Base-by-base conservation (phyloP, 2,797 vertebrate genomes). In the Gila robusta region DNA sequence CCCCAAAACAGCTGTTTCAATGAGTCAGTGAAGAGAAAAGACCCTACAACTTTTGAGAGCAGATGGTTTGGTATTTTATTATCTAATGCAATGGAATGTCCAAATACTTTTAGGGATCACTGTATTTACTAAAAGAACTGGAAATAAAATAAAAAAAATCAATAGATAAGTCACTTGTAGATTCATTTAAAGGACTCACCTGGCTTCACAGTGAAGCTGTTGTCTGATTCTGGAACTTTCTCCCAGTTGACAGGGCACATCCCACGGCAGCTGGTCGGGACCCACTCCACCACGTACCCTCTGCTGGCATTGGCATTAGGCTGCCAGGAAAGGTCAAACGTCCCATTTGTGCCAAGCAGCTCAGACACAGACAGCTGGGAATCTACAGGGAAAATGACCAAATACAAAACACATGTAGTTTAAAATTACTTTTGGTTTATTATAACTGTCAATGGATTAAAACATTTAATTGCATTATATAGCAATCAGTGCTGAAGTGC, bases 251-350 rank as follows among this genome's bases (percentile, higher is more conserved):
- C 90, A 2, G 83, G 4, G 71, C 94, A 95, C 89, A 92, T 28
- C 17, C 4, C 35, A 8, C 7, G 23, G 78, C 94, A 95, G 52
- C 74, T 82, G 10, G 91, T 83, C 54, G 93, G 86, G 23, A 86
- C 47, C 96, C 95, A 96, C 84, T 95, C 92, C 10, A 96, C 89
- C 80, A 95, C 90, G 69, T 94, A 95, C 79, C 92, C 93, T 74
- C 90, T 90, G 67, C 92, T 94, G 37, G 82, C 81, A 19, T 91
- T 94, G 79, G 66, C 52, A 70, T 88, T 35, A 3, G 85, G 82
- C 81, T 89, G 88, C 96, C 95, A 96, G 87, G 79, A 91, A 44
- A 96, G 81, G 72, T 37, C n/a, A 23, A 96, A 93, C 19, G 86
- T 37, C n/a, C 88, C 59, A 4, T 90, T 85, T 0, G 37, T 79